phyloP scores from a whole-genome alignment of 2,797 vertebrate species.

The Fistularia tabacaria region DNA sequence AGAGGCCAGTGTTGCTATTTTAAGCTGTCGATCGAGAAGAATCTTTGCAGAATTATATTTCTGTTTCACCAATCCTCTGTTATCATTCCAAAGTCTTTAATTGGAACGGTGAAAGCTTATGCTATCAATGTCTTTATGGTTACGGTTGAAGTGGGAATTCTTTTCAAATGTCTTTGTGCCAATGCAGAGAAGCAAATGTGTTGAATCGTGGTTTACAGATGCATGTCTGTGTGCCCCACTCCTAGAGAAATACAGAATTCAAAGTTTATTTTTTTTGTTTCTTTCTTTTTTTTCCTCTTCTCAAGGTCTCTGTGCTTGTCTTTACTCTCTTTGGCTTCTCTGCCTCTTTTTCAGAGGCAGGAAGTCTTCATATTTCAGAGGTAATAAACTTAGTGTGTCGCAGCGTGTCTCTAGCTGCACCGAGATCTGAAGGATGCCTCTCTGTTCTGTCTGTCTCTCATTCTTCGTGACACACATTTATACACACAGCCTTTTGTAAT shows the following conservation, averaged over 20 bases:
- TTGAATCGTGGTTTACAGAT: slow-evolving; percentile 34
- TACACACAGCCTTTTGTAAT: slow-evolving; percentile 11
- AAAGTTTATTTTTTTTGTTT: slow-evolving; percentile 15
- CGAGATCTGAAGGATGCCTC: slow-evolving; percentile 53
- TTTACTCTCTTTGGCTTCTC: slow-evolving; percentile 3
- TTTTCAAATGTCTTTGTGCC: slow-evolving; percentile 40
- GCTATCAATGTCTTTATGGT: slow-evolving; percentile 41
- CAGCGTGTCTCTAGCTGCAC: slow-evolving; percentile 53
- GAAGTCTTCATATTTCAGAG: slow-evolving; percentile 54
- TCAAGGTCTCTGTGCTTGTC: slow-evolving; percentile 6
- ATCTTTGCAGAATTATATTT: slow-evolving; percentile 46
- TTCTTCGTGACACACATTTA: slow-evolving; percentile 6
- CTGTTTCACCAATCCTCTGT: slow-evolving; percentile 44
- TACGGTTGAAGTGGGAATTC: slow-evolving; percentile 18
- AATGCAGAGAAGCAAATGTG: slow-evolving; percentile 30
- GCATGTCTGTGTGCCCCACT: slow-evolving; percentile 24
- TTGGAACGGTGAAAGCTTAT: slow-evolving; percentile 48
- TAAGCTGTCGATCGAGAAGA: slow-evolving; percentile 49
- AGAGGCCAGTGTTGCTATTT: slow-evolving; percentile 61
- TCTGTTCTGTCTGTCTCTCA: slow-evolving; percentile 35
- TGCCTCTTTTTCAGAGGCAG: slow-evolving; percentile 28
- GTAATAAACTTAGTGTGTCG: slow-evolving; percentile 61
- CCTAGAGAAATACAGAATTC: slow-evolving; percentile 48
- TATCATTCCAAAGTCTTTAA: slow-evolving; percentile 60
- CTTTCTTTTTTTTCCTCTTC: slow-evolving; percentile 9